Evolutionary conservation across 23 tunicate genomes (phyloP), one percentile per base, ranked within the genome.

Genomic region (Ascidia mentula): DNA sequence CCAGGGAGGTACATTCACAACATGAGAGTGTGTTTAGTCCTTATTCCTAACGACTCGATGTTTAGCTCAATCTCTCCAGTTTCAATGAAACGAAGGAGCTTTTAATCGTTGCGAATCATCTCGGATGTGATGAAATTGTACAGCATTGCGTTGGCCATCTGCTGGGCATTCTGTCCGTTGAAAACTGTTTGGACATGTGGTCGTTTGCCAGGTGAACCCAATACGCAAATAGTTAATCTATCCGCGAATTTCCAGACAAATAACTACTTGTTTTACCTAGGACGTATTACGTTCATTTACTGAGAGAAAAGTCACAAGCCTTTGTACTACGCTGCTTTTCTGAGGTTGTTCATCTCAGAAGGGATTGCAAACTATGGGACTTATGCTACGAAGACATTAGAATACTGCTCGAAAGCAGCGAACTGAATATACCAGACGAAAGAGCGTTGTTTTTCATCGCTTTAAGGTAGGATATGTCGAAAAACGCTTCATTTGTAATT

Each of bases 111-210:
- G 85, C 88, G 24, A 82, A 83, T 72, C 97, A 92, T 53, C 82
- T 92, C 31, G 89, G 97, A 9, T 69, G 87, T 13, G 97, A 87
- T 18, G 92, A 79, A 70, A 76, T 87, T 45, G 77, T 80, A 15
- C 77, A 75, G 35, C 59, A 32, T 40, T 92, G 92, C 39, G 75
- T 83, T 42, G 13, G 30, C 6, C 79, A 77, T 65, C 76, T 92
- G 6, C 18, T n/a, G 59, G 35, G 69, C 6, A 33, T 80, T 18
- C 61, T 87, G 46, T 70, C 53, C 40, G 35, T 26, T 1, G 36
- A 6, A 34, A 92, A 87, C 73, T 92, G 92, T 38, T 26, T 92
- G 13, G 88, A 79, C 40, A 38, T 87, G 18, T 92, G 92, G 92
- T 60, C 69, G n/a, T 92, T 91, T 81, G 79, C 97, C 35, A 91